These are phyloP conservation scores for Scomber scombrus DNA, from an alignment of 2,113 vertebrate genomes.

Conservation along the genomic window DNA sequence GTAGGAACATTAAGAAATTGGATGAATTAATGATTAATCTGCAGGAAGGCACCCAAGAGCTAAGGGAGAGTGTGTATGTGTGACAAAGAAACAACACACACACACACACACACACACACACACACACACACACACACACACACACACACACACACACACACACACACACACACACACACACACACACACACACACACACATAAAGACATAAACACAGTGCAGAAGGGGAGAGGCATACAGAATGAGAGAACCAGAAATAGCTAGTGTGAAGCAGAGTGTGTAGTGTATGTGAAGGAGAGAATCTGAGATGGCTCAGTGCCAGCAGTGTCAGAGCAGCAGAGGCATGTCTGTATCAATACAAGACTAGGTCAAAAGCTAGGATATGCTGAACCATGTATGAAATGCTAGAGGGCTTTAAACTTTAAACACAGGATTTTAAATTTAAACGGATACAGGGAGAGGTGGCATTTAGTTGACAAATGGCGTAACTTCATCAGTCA, in stretches of 20 bases:
- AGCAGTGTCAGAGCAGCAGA: slow-evolving; percentile 10
- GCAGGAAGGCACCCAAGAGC: slow-evolving; percentile 58
- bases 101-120: background rate
- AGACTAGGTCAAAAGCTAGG: too few relatives aligned
- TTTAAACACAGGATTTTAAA: too few relatives aligned
- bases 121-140: too few relatives aligned
- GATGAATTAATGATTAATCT: slow-evolving; percentile 73
- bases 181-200: slow-evolving; percentile 4
- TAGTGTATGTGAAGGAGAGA: slow-evolving; percentile 22
- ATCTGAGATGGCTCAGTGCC: slow-evolving; percentile 31
- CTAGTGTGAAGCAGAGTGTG: slow-evolving; percentile 30
- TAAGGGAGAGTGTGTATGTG: slow-evolving; percentile 26
- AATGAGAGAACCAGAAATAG: slow-evolving; percentile 51
- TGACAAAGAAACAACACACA: slow-evolving; percentile 9
- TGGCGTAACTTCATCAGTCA: too few relatives aligned
- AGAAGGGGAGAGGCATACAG: slow-evolving; percentile 30
- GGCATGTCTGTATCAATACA: slow-evolving; percentile 5
- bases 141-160: background rate
- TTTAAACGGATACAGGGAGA: too few relatives aligned
- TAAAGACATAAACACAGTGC: slow-evolving; percentile 20
- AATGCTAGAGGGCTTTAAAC: too few relatives aligned
- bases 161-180: slow-evolving; percentile 21
- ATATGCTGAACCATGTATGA: too few relatives aligned
- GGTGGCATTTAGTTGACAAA: too few relatives aligned
- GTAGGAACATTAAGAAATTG: slow-evolving; percentile 64